Conservation (phyloP, 2,113 vertebrate species). For the Camelus dromedarius region DNA sequence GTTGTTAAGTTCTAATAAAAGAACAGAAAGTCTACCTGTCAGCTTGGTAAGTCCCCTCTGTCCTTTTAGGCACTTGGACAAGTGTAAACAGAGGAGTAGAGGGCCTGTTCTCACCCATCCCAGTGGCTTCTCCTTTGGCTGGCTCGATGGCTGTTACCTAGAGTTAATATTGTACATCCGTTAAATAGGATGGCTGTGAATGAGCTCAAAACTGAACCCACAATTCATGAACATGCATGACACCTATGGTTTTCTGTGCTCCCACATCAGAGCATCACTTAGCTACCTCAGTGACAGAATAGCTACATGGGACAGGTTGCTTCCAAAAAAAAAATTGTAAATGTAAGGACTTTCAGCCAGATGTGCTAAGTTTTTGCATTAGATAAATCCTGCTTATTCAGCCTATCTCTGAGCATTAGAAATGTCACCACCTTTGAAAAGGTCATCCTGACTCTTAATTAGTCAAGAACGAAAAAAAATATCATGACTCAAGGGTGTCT, state of each 20-base stretch:
- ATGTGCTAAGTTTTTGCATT: constrained; percentile 32
- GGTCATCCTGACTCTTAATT: constrained; percentile 67
- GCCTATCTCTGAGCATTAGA: constrained; percentile 59
- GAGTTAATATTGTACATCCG: not conserved
- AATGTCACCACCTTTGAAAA: constrained; percentile 80
- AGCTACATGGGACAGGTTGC: not conserved
- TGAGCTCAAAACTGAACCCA: not conserved
- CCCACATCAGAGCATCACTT: not conserved
- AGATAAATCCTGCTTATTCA: constrained; percentile 70
- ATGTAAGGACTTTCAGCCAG: constrained; percentile 33
- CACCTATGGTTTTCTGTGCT: fast-evolving
- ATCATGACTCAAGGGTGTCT: constrained; percentile 28
- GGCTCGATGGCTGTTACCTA: not conserved
- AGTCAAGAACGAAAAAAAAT: constrained; percentile 57
- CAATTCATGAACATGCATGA: not conserved
- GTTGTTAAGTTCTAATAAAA: not conserved
- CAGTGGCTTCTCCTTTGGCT: not conserved
- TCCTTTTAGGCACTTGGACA: too few species aligned
- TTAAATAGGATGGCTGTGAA: not conserved
- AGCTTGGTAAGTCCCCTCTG: not conserved
- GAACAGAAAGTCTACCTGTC: not conserved
- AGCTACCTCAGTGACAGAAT: not conserved
- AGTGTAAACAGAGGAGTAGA: too few species aligned
- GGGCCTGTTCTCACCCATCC: not conserved
- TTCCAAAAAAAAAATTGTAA: not conserved